These are phyloP conservation scores for Trichacis sp. DNA, from an alignment of 2,888 invertebrate species.

Conservation along the genomic window DNA sequence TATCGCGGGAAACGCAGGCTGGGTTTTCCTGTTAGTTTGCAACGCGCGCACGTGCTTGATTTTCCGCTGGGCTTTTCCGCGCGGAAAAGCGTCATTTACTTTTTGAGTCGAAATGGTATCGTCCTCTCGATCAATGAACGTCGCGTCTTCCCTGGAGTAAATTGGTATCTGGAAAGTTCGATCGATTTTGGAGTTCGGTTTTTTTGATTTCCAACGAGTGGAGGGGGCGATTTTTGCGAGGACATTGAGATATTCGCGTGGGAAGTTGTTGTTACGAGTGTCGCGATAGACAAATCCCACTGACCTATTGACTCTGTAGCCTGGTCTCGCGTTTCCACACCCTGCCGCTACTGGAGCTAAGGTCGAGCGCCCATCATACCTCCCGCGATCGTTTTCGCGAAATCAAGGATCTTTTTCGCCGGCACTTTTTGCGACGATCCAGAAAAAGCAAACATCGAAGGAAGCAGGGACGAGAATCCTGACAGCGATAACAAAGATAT, in stretches of 20 bases:
- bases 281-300: slow-evolving; percentile 54
- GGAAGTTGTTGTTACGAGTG: slow-evolving; percentile 17
- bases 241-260: not conserved
- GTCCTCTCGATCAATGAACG: not conserved
- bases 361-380: slow-evolving; percentile 46
- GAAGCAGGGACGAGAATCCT: not conserved
- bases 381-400: slow-evolving; percentile 19
- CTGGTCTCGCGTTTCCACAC: slow-evolving; percentile 50
- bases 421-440: not conserved
- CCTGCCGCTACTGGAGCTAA: slow-evolving; percentile 49
- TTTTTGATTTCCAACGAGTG: too few species aligned
- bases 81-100: too few species aligned
- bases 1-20: not conserved
- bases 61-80: not conserved
- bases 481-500: too few species aligned
- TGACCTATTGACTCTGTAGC: slow-evolving; percentile 63
- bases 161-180: not conserved
- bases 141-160: too few species aligned
- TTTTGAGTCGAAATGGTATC: too few species aligned
- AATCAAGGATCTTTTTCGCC: slow-evolving; percentile 3
- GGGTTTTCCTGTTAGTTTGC: not conserved
- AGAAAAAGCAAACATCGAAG: too few species aligned
- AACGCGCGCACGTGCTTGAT: not conserved
- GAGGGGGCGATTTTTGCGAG: too few species aligned
- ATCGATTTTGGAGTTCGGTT: not conserved